Conservation (phyloP, 2,888 invertebrate genomes). For the Andrena bucephala region DNA sequence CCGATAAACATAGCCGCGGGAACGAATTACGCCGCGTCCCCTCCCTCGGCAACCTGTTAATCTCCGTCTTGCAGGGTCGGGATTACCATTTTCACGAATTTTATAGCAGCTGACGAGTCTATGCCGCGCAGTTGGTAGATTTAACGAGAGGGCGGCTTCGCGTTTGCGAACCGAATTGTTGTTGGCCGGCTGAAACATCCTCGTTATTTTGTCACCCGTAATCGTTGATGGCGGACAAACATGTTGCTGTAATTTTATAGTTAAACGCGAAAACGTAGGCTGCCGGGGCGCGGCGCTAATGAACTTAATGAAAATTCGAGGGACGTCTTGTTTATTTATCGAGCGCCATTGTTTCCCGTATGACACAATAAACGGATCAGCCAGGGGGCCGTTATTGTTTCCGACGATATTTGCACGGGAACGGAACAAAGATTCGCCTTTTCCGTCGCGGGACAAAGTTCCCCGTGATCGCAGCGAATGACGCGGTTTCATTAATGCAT, state of each 20-base stretch:
- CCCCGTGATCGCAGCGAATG: not conserved
- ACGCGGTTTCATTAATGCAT: constrained; percentile 34
- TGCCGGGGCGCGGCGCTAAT: not conserved
- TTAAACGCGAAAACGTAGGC: constrained; percentile 28
- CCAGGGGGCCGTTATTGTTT: not conserved
- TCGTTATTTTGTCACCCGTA: constrained; percentile 40
- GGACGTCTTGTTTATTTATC: constrained; percentile 15
- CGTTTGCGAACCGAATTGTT: not conserved
- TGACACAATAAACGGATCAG: constrained; percentile 17
- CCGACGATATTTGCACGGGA: constrained; percentile 1
- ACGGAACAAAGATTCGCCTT: constrained; percentile 13
- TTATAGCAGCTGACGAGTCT: not conserved
- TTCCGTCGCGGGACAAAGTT: constrained; percentile 16
- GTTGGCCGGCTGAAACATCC: not conserved
- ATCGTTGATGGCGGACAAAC: constrained; percentile 30
- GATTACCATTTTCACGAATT: constrained; percentile 13
- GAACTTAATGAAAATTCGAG: constrained; percentile 44
- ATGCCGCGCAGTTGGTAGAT: not conserved
- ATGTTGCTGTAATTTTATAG: constrained; percentile 46
- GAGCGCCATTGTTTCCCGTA: constrained; percentile 23
- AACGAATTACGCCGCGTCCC: not conserved
- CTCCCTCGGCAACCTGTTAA: not conserved
- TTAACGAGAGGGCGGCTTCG: constrained; percentile 9
- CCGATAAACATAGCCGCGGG: constrained; percentile 7
- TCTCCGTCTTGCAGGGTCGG: not conserved